phyloP scores from a whole-genome alignment of 2,888 invertebrate genomes.

The Pseudeuparius sepicola region DNA sequence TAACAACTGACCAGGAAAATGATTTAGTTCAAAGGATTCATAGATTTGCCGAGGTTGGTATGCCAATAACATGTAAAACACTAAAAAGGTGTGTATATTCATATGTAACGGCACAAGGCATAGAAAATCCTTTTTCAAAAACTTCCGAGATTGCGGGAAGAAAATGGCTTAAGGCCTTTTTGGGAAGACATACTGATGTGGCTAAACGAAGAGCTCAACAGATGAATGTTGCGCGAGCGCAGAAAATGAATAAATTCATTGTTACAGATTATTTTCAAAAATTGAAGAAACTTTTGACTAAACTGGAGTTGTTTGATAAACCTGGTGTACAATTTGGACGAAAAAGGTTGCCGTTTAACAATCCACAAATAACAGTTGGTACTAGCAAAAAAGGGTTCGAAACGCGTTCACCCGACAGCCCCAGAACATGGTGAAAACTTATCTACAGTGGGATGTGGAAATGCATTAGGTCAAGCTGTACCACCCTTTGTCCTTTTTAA shows the following conservation, averaged over 20 bases:
- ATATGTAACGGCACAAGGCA: conserved; percentile 13
- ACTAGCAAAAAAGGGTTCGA: conserved; percentile 26
- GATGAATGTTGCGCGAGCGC: conserved; percentile 27
- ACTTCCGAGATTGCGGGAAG: conserved; percentile 19
- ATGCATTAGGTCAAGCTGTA: conserved; percentile 24
- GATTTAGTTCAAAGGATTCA: conserved; percentile 17
- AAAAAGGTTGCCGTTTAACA: conserved; percentile 27
- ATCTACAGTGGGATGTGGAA: conserved; percentile 30
- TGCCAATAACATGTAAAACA: conserved; percentile 17
- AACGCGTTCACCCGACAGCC: conserved; percentile 27
- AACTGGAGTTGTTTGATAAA: conserved; percentile 21
- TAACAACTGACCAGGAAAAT: conserved; percentile 17
- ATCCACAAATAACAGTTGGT: conserved; percentile 28
- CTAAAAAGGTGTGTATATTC: conserved; percentile 17
- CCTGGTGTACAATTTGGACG: conserved; percentile 29
- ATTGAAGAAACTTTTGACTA: conserved; percentile 20
- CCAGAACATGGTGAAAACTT: conserved; percentile 31
- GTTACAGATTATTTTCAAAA: conserved; percentile 19
- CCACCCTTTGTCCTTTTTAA: conserved; percentile 31
- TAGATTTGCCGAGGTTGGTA: conserved; percentile 17
- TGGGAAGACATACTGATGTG: conserved; percentile 23
- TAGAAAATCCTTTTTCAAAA: conserved; percentile 19
- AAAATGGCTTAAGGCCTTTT: conserved; percentile 23
- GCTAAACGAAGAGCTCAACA: conserved; percentile 22
- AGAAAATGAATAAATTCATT: conserved; percentile 25